Conservation (phyloP, 2,113 vertebrate genomes). For the Equus quagga region DNA sequence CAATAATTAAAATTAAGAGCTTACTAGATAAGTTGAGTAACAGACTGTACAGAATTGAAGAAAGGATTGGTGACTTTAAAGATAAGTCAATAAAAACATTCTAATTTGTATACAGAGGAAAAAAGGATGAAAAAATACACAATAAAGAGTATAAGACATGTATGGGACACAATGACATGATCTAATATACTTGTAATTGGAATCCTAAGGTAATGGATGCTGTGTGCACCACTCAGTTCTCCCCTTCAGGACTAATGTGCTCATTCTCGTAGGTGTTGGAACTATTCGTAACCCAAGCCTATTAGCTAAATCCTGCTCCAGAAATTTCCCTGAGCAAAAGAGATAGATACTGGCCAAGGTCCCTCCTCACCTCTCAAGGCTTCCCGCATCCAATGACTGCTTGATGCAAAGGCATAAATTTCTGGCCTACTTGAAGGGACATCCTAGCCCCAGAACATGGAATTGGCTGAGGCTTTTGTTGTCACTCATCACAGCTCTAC, state of each 20-base stretch:
- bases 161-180: background rate
- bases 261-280: background rate
- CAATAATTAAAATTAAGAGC: background rate
- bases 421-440: background rate
- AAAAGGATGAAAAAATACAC: background rate
- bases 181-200: background rate
- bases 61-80: background rate
- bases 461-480: background rate
- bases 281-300: background rate
- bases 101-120: background rate
- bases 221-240: background rate
- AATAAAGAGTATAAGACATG: background rate
- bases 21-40: background rate
- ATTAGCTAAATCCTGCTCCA: background rate
- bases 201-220: background rate
- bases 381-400: background rate
- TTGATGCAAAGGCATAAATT: background rate
- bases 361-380: background rate
- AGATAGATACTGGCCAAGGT: background rate
- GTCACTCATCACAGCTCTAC: too few relatives aligned
- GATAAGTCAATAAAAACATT: background rate
- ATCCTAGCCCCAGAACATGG: background rate
- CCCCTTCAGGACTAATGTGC: background rate
- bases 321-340: background rate
- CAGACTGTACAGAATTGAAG: background rate